Evolutionary conservation across 2,888 invertebrate genomes (phyloP).

Genomic region (Tinea trinotella): DNA sequence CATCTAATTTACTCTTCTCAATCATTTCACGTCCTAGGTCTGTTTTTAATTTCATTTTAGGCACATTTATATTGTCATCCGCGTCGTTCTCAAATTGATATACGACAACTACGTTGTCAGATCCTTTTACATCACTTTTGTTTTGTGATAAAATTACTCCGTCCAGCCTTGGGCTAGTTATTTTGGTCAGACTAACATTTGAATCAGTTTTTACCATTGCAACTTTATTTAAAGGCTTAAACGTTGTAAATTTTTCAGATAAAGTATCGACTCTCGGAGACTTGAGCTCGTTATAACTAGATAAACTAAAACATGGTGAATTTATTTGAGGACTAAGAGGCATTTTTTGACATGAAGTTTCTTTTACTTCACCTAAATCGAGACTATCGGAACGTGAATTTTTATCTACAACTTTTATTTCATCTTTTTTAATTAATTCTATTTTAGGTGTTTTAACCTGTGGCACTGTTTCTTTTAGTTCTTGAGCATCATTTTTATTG

Average conservation of each 20-base stretch:
- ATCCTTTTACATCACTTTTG: conserved; percentile 37
- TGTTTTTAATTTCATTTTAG: conserved; percentile 43
- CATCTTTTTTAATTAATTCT: conserved; percentile 43
- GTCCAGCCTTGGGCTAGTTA: conserved; percentile 53
- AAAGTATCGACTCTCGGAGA: conserved; percentile 52
- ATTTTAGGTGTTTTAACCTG: conserved; percentile 57
- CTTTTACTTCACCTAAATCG: conserved; percentile 36
- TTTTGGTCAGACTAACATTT: conserved; percentile 41
- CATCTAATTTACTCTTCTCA: conserved; percentile 55
- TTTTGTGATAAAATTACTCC: conserved; percentile 62
- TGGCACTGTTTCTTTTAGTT: conserved; percentile 29
- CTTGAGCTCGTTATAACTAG: conserved; percentile 31
- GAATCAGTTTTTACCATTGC: conserved; percentile 47
- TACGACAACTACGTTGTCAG: conserved; percentile 60
- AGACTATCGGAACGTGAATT: conserved; percentile 31
- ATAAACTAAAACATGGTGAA: conserved; percentile 40
- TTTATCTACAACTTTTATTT: conserved; percentile 34
- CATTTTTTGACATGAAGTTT: background rate
- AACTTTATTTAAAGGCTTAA: conserved; percentile 45
- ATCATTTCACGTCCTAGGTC: conserved; percentile 56
- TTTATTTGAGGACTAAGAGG: conserved; percentile 33
- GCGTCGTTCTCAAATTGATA: conserved; percentile 61
- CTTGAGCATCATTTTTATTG: conserved; percentile 29
- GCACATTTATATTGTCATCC: conserved; percentile 38
- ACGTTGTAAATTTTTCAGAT: conserved; percentile 44